Evolutionary conservation across 2,888 invertebrate genomes (phyloP).

Genomic region (Craniophora ligustri): DNA sequence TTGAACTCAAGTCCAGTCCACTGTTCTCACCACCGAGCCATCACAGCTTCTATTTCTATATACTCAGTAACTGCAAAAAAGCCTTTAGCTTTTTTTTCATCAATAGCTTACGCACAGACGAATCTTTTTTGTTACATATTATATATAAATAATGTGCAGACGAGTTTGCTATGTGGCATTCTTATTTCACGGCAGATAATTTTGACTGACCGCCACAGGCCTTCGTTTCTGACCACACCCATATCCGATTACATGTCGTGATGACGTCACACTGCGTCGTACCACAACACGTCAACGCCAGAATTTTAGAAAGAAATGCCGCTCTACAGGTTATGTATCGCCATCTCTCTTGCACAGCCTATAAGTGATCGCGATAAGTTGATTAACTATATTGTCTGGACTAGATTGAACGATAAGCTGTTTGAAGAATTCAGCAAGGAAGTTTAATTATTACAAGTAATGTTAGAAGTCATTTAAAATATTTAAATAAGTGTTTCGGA

Average conservation of each 20-base stretch:
- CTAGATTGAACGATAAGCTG: conserved; percentile 22
- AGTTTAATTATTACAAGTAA: neutral
- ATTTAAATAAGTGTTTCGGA: neutral
- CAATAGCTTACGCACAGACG: neutral
- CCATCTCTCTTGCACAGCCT: too few species aligned
- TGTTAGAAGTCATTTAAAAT: neutral
- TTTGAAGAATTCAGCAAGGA: neutral
- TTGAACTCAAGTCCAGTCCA: too few species aligned
- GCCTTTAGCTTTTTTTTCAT: too few species aligned
- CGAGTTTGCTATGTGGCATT: conserved; percentile 37
- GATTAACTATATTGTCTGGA: too few species aligned
- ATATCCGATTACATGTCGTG: conserved; percentile 48
- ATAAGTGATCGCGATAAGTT: too few species aligned
- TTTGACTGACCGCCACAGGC: conserved; percentile 64
- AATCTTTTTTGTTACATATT: conserved; percentile 2
- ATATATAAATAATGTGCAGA: conserved; percentile 2
- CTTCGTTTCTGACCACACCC: conserved; percentile 49
- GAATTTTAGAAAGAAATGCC: too few species aligned
- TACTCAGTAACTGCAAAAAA: too few species aligned
- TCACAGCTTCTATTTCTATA: too few species aligned
- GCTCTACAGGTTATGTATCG: too few species aligned
- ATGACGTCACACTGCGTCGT: too few species aligned
- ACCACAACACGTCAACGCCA: too few species aligned
- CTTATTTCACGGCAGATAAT: conserved; percentile 67
- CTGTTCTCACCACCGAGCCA: too few species aligned